Conservation (phyloP, 2,113 vertebrate genomes). For the Anser cygnoides region DNA sequence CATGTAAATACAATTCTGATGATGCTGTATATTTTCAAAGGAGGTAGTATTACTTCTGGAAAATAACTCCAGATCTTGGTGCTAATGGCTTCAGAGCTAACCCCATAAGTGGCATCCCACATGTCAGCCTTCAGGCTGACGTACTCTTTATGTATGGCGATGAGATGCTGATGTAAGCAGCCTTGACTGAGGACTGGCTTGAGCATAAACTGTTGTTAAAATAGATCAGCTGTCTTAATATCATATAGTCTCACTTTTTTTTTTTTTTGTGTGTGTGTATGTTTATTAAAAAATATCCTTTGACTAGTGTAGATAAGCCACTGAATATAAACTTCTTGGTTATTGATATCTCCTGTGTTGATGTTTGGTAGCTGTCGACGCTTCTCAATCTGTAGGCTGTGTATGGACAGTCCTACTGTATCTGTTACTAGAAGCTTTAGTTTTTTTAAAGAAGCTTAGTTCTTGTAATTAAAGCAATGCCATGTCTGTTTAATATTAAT, state of each 20-base stretch:
- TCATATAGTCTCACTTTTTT: not conserved
- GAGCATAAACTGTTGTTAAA: not conserved
- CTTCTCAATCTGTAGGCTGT: not conserved
- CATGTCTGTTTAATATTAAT: not conserved
- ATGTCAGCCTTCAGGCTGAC: not conserved
- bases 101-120: not conserved
- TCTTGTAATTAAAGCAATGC: not conserved
- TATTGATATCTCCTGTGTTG: not conserved
- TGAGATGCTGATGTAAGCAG: not conserved
- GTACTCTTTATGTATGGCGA: not conserved
- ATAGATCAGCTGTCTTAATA: not conserved
- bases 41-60: conserved; percentile 3
- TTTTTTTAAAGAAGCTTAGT: not conserved
- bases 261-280: not conserved
- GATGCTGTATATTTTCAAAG: not conserved
- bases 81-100: not conserved
- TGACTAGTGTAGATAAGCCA: not conserved
- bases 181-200: not conserved
- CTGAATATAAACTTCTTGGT: not conserved
- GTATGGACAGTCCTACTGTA: not conserved
- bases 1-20: not conserved
- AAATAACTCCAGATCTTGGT: not conserved
- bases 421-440: not conserved
- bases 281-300: not conserved
- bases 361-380: not conserved